Conservation (phyloP, 2,797 vertebrate species). For the Manis pentadactyla region DNA sequence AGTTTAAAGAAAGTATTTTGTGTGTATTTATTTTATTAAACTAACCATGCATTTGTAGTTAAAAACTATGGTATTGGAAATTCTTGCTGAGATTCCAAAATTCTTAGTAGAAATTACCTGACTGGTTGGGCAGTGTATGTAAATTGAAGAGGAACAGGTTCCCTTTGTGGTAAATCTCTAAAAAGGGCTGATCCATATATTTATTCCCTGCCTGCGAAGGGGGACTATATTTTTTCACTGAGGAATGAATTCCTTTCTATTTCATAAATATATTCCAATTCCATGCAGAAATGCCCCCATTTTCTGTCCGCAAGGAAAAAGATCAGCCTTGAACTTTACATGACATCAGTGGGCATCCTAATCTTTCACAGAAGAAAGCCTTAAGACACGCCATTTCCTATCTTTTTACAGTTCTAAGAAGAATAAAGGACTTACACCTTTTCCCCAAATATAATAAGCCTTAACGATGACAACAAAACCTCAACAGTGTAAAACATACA, state of each 20-base stretch:
- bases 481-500: background rate
- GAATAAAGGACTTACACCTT: background rate
- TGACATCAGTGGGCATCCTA: background rate
- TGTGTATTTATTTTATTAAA: constrained; percentile 37
- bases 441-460: constrained; percentile 30
- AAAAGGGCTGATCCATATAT: background rate
- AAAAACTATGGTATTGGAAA: background rate
- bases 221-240: background rate
- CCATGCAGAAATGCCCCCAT: constrained; percentile 38
- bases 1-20: constrained; percentile 28
- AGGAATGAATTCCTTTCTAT: constrained; percentile 2
- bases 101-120: background rate
- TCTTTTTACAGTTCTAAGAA: constrained; percentile 39
- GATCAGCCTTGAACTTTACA: background rate
- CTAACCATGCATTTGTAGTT: background rate
- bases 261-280: constrained; percentile 20
- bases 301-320: background rate
- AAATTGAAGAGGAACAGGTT: background rate
- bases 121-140: background rate
- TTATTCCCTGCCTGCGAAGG: background rate
- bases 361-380: background rate
- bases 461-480: constrained; percentile 4
- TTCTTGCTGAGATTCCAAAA: background rate
- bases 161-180: background rate
- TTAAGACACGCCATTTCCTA: background rate